phyloP scores from a whole-genome alignment of 2,113 vertebrate species.

The Forbesichthys agassizii region DNA sequence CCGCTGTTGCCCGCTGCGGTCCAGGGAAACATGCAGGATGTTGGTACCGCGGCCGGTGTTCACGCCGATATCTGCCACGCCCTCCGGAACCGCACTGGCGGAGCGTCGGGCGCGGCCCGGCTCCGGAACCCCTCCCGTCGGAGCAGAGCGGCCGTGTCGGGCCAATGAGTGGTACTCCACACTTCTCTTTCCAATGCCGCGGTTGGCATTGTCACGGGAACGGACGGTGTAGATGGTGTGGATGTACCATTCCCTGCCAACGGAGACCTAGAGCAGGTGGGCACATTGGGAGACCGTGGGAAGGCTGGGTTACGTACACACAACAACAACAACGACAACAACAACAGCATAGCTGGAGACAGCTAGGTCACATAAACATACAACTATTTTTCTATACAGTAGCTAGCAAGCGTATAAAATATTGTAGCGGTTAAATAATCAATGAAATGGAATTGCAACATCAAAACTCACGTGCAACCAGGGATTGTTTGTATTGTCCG shows the following conservation, averaged over 20 bases:
- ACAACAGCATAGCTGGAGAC: not conserved
- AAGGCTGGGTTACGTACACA: not conserved
- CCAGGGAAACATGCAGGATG: conserved; percentile 88
- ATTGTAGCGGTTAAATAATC: too few species aligned
- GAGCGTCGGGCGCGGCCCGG: conserved; percentile 72
- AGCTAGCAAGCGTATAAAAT: too few species aligned
- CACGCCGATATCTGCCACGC: conserved; percentile 80
- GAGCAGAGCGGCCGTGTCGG: conserved; percentile 25
- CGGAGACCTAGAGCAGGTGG: conserved; percentile 78
- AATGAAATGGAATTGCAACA: too few species aligned
- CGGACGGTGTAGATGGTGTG: conserved; percentile 94
- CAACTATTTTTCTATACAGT: too few species aligned
- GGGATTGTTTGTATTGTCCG: too few species aligned
- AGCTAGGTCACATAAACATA: too few species aligned
- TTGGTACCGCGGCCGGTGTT: conserved; percentile 88
- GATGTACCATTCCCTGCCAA: conserved; percentile 93
- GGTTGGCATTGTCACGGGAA: conserved; percentile 82
- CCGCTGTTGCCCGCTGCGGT: conserved; percentile 70
- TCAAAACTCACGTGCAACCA: too few species aligned
- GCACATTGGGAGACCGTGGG: not conserved
- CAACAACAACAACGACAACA: not conserved
- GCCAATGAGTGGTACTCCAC: conserved; percentile 80
- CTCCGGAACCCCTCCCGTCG: not conserved
- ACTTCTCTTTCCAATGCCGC: conserved; percentile 87
- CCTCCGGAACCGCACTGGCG: conserved; percentile 44